phyloP scores from a whole-genome alignment of 2,797 vertebrate species.

The Enteromius fasciolatus region DNA sequence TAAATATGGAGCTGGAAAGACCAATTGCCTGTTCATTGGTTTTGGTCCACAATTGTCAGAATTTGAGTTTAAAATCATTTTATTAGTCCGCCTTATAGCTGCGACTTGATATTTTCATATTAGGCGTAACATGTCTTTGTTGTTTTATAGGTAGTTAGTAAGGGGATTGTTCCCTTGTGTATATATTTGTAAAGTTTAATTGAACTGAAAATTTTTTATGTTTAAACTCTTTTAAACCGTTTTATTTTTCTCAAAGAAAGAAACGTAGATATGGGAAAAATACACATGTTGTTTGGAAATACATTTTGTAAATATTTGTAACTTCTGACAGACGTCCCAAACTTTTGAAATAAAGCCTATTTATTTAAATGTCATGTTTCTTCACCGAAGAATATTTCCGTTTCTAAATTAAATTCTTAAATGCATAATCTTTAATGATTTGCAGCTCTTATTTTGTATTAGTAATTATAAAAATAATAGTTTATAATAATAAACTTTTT shows the following conservation, averaged over 20 bases:
- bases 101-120: constrained; percentile 6
- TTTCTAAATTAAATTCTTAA: neutral
- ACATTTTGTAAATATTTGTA: constrained; percentile 73
- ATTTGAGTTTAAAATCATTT: neutral
- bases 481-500: too few species aligned
- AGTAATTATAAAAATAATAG: neutral
- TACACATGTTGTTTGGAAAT: constrained; percentile 43
- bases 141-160: neutral
- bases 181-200: constrained; percentile 40
- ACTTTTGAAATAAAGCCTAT: constrained; percentile 78
- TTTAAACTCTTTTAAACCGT: constrained; percentile 17
- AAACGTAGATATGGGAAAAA: constrained; percentile 17
- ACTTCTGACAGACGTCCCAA: constrained; percentile 58
- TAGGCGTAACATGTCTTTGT: neutral
- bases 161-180: neutral
- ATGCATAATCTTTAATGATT: neutral
- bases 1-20: neutral
- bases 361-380: constrained; percentile 55
- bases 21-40: neutral
- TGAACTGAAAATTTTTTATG: constrained; percentile 17
- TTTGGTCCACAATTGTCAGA: neutral
- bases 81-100: neutral
- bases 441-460: neutral
- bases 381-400: neutral
- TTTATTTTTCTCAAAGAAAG: constrained; percentile 32